Evolutionary conservation across 1,140 invertebrate genomes (phyloP), one percentile per base, ranked within the genome.

Genomic region (Drosophila grimshawi): DNA sequence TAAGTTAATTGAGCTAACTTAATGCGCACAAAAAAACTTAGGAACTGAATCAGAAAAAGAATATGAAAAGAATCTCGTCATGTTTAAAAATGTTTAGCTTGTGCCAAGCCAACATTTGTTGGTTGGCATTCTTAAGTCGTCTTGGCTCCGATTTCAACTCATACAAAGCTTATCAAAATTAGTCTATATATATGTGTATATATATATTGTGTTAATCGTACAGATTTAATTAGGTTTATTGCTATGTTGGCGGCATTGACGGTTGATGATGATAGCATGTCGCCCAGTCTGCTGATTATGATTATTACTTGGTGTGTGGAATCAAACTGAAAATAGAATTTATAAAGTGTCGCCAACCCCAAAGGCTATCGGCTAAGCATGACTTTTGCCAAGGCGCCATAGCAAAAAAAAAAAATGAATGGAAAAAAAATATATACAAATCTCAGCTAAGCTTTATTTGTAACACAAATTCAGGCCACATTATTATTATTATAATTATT

Each of bases 181-280:
- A 19, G 19, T 19, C 19, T 19, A 19, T 19, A 19, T 19, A 19
- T 19, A 19, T 19, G 19, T 19, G 19, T 19, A 19, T 19, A 19
- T 19, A n/a, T 11, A 33, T n/a, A 35, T 30, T 33, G n/a, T 46
- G 8, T 61, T 8, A 73, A 86, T 78, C 81, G 57, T 76, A 62
- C 55, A 88, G 70, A 80, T 78, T 88, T 88, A 88, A 89, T 89
- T 88, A 89, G 85, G 76, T 82, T 77, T 85, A 85, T 88, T 88
- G 85, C 85, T 85, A 88, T 89, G 85, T 88, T 88, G 85, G 77
- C 85, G 85, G 78, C 85, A 85, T 85, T 88, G 77, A 76, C 60
- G 78, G 55, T 82, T 82, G 83, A 88, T 86, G 55, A 80, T 82
- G 82, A 88, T 86, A 86, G 82, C 82, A 79, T 81, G 65, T 39